Evolutionary conservation across 2,888 invertebrate species (phyloP), one percentile per base, ranked within the genome.

Genomic region (Eupeodes latifasciatus): DNA sequence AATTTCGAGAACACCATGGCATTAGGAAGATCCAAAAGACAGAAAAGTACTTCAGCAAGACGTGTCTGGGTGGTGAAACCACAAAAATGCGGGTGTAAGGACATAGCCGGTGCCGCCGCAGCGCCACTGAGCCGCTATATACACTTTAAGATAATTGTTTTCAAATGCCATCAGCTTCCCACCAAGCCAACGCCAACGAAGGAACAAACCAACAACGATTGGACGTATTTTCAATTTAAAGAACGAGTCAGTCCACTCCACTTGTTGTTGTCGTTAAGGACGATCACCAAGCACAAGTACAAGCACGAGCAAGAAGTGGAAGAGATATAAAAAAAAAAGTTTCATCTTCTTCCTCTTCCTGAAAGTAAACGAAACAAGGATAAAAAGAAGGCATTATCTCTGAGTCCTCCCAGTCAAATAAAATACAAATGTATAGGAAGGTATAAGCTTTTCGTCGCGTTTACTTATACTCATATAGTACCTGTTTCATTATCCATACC

Each of bases 401-500:
- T 36, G 27, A 69, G 3, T 27, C 2, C 59, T 79, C 36, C 44
- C 67, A 62, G 75, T 79, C 34, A 75, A 49, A 55, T 74, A 81
- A 74, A 67, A 86, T 61, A 85, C 77, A 81, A 53, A 77, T 72
- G 40, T 40, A 64, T 19, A 19, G 36, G 40, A 78, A 59, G 11
- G 44, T 61, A 19, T 47, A 69, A 36, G 12, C 6, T 36, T 7
- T 16, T 16, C 44, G n/a, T 55, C 55, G 75, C 71, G 53, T 79
- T 79, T 82, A 86, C 75, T 79, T 82, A 40, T 40, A 40, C 40
- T 1, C 6, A 40, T 40, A 40, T 40, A 40, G 40, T 40, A 86
- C 79, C 86, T 86, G 75, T 75, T 82, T 86, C 82, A 86, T 82
- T 82, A 79, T 79, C 55, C 49, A 2, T 72, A 78, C 61, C 74